Evolutionary conservation across 2,888 invertebrate species (phyloP).

Genomic region (Rotaria socialis): DNA sequence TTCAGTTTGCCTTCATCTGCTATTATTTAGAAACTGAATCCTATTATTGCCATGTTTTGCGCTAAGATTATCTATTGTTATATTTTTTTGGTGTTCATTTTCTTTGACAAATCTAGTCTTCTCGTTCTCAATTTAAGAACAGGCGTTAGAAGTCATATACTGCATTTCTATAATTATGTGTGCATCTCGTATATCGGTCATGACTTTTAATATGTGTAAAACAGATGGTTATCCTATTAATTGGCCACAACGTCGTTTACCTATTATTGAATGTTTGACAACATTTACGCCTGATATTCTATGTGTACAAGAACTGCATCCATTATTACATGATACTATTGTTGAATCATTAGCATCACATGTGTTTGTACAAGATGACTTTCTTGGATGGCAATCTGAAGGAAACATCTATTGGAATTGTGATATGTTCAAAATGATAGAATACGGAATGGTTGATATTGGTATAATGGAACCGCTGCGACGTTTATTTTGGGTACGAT

Average conservation of each 20-base stretch:
- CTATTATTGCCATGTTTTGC: no score
- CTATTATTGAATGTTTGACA: constrained; percentile 1
- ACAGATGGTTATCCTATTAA: not conserved
- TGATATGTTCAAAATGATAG: not conserved
- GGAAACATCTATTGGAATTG: constrained; percentile 10
- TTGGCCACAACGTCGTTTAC: constrained; percentile 9
- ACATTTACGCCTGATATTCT: not conserved
- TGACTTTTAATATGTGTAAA: not conserved
- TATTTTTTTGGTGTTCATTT: no score
- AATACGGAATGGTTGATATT: not conserved
- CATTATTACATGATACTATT: not conserved
- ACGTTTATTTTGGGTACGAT: constrained; percentile 7
- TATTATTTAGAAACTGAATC: no score
- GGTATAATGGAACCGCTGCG: not conserved
- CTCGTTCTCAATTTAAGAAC: not conserved
- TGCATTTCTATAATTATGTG: not conserved
- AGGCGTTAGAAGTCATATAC: not conserved
- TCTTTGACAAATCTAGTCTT: not conserved
- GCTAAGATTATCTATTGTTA: no score
- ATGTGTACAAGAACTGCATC: not conserved
- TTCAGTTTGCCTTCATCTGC: no score
- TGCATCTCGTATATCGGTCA: not conserved
- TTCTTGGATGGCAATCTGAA: not conserved
- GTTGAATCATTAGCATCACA: not conserved
- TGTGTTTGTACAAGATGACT: not conserved